Percentiles rank a stretch among this genome's conserved stretches.
Evolutionary conservation across 2,113 vertebrate genomes (phyloP).

Genomic region (Strix uralensis): DNA sequence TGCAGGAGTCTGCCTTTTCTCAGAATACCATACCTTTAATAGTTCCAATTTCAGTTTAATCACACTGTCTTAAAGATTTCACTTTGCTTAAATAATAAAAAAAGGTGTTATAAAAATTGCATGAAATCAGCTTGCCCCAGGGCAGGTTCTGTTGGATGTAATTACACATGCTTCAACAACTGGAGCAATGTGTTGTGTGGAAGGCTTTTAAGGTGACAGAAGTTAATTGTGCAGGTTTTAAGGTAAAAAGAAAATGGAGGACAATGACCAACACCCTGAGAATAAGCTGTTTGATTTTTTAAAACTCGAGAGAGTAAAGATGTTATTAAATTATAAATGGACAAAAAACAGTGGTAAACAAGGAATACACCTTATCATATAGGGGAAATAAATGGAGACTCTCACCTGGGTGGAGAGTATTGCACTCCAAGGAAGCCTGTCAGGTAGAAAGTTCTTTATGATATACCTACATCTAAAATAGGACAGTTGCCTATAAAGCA

Average conservation of each 20-base stretch:
- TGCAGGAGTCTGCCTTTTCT: constrained; percentile 46
- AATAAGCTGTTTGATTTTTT: constrained; percentile 28
- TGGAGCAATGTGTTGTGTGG: constrained; percentile 66
- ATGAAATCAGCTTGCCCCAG: constrained; percentile 73
- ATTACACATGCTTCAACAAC: constrained; percentile 78
- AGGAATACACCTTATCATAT: not conserved
- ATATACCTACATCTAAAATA: constrained; percentile 66
- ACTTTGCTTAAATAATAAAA: constrained; percentile 78
- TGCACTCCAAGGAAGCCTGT: constrained; percentile 17
- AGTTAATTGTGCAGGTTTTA: constrained; percentile 74
- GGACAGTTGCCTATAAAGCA: constrained; percentile 54
- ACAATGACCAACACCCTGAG: not conserved
- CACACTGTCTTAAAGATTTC: constrained; percentile 75
- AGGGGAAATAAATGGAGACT: constrained; percentile 35
- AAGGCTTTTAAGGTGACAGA: constrained; percentile 74
- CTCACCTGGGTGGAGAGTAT: constrained; percentile 16
- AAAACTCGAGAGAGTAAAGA: constrained; percentile 32
- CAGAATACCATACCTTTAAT: constrained; percentile 57
- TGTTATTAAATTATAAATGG: constrained; percentile 63
- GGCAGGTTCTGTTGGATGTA: constrained; percentile 73
- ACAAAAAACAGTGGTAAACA: constrained; percentile 43
- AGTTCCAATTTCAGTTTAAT: constrained; percentile 75
- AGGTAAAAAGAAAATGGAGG: constrained; percentile 58
- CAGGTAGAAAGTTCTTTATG: constrained; percentile 55
- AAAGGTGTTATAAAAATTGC: constrained; percentile 78